These are phyloP conservation scores for Achatina immaculata DNA, from an alignment of 1,140 invertebrate species.

Conservation along the genomic window DNA sequence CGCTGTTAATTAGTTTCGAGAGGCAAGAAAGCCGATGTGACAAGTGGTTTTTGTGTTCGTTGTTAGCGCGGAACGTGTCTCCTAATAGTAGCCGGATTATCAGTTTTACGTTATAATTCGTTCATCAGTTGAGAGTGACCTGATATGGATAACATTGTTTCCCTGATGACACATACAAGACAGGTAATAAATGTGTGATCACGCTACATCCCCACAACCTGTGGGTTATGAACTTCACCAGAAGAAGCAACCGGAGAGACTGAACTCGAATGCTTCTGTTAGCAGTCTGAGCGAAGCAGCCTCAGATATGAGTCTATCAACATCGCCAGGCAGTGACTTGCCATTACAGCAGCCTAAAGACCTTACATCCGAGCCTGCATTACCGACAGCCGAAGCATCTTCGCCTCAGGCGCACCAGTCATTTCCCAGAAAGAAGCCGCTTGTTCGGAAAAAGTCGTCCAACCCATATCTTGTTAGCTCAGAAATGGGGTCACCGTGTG, in stretches of 20 bases:
- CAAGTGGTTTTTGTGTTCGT: no score
- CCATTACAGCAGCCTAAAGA: background rate
- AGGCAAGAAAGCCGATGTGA: no score
- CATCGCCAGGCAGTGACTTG: conserved; percentile 46
- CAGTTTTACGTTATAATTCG: no score
- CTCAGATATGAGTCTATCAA: conserved; percentile 48
- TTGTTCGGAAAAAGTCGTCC: conserved; percentile 41
- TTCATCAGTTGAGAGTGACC: no score
- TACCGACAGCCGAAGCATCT: no score
- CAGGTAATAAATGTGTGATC: background rate
- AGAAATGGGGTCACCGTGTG: conserved; percentile 35
- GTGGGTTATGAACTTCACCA: background rate
- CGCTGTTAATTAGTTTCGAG: no score
- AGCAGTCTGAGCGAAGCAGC: conserved; percentile 42
- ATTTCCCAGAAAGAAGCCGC: conserved; percentile 26
- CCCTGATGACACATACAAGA: no score
- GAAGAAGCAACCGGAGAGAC: background rate
- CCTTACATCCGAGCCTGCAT: background rate
- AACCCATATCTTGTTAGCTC: conserved; percentile 43
- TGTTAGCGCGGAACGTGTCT: no score
- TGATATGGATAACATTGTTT: no score
- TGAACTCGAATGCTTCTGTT: conserved; percentile 36
- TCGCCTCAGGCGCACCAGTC: no score
- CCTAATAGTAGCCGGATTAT: no score
- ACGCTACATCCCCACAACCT: background rate